phyloP scores from a whole-genome alignment of 2,113 vertebrate genomes.

The Myrmophylax atrothorax region DNA sequence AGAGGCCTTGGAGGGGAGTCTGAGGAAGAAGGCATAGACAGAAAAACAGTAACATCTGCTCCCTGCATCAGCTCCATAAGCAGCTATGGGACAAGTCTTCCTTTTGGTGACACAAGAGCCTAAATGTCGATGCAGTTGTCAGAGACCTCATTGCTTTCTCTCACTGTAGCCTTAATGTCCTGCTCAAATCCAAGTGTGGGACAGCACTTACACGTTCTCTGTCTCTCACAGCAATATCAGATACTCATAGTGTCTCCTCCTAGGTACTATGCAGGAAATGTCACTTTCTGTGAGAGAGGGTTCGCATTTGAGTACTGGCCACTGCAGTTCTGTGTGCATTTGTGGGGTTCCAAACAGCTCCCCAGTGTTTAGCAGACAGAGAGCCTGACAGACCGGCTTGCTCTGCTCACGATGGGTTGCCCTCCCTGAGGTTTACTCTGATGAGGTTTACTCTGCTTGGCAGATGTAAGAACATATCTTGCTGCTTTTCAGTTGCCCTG shows the following conservation, averaged over 20 bases:
- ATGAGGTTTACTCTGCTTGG: neutral
- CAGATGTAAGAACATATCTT: neutral
- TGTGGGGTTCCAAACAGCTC: neutral
- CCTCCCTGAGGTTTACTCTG: neutral
- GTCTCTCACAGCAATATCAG: neutral
- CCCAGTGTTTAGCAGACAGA: neutral
- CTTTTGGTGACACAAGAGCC: neutral
- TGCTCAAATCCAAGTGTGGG: neutral
- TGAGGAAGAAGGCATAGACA: neutral
- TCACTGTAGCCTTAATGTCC: neutral
- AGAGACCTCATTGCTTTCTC: neutral
- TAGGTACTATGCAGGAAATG: neutral
- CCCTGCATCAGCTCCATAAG: neutral
- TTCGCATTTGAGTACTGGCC: neutral
- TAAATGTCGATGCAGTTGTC: neutral
- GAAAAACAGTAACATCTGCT: neutral
- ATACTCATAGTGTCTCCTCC: neutral
- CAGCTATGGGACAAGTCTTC: neutral
- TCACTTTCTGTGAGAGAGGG: neutral
- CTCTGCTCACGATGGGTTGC: neutral
- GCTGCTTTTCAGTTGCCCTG: neutral
- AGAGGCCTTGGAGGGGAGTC: neutral
- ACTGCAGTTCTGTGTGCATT: neutral
- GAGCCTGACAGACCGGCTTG: neutral
- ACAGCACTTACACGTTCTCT: neutral